A percentile compares a stretch with the other conserved stretches of the same genome.
phyloP scores from a whole-genome alignment of 2,888 invertebrate genomes.

The Eupithecia tripunctaria region DNA sequence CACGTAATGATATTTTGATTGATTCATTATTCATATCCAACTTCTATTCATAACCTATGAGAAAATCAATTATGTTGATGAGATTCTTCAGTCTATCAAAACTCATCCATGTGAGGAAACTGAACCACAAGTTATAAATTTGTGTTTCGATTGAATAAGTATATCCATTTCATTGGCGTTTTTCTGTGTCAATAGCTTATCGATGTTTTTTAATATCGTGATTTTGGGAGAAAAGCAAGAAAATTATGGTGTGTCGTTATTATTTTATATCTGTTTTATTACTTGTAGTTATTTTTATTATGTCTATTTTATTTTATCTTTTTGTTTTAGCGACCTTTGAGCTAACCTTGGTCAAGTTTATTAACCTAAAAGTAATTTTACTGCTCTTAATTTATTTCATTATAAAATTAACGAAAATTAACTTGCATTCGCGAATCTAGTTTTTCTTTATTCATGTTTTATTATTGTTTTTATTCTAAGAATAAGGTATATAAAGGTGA shows the following conservation, averaged over 20 bases:
- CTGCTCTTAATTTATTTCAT: not conserved
- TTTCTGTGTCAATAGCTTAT: conserved; percentile 20
- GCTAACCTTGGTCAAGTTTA: not conserved
- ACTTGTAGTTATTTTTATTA: conserved; percentile 12
- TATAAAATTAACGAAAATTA: not conserved
- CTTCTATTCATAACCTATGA: conserved; percentile 41
- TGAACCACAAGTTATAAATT: conserved; percentile 23
- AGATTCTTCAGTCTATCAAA: conserved; percentile 40
- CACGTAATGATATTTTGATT: conserved; percentile 70
- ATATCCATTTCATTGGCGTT: conserved; percentile 31
- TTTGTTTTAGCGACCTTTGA: not conserved
- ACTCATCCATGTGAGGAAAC: conserved; percentile 16
- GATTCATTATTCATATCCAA: conserved; percentile 68
- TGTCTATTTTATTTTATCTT: not conserved
- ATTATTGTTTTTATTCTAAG: not conserved
- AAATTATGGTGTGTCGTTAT: conserved; percentile 9
- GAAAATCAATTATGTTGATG: conserved; percentile 70
- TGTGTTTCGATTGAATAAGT: conserved; percentile 20
- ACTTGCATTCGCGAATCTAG: not conserved
- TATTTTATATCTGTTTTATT: conserved; percentile 16
- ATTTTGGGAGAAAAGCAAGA: conserved; percentile 8
- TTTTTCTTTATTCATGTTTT: not conserved
- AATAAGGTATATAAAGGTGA: not conserved
- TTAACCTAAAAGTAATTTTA: not conserved
- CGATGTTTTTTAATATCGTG: conserved; percentile 9